These are phyloP conservation scores for Mythimna loreyi DNA, from an alignment of 2,888 invertebrate species.

Conservation along the genomic window DNA sequence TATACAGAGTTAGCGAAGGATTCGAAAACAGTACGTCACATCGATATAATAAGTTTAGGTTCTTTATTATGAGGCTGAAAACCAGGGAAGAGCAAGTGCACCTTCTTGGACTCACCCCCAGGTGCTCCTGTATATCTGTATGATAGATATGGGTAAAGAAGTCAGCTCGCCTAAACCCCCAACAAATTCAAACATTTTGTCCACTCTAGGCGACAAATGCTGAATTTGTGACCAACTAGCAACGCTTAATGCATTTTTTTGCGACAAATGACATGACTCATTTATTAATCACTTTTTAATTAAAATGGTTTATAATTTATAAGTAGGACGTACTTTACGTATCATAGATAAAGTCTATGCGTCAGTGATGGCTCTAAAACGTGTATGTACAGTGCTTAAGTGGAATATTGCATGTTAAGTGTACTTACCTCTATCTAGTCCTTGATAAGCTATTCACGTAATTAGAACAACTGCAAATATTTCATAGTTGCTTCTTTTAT, in stretches of 20 bases:
- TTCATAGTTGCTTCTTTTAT: slow-evolving; percentile 12
- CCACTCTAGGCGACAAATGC: not conserved
- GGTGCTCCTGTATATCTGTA: no score
- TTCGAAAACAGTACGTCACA: no score
- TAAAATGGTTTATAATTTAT: slow-evolving; percentile 4
- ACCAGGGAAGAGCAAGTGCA: no score
- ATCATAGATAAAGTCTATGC: slow-evolving; percentile 36
- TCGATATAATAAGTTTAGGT: no score
- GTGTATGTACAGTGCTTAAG: slow-evolving; percentile 32
- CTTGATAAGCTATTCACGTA: slow-evolving; percentile 32
- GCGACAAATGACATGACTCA: slow-evolving; percentile 2
- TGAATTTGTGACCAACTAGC: not conserved
- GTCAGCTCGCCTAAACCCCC: no score
- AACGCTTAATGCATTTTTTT: not conserved
- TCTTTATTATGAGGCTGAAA: no score
- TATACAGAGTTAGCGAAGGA: no score
- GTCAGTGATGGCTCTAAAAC: slow-evolving; percentile 22
- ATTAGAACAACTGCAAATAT: slow-evolving; percentile 36
- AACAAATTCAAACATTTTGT: not conserved
- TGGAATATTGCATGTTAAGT: slow-evolving; percentile 42
- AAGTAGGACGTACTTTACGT: slow-evolving; percentile 5
- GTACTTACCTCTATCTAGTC: slow-evolving; percentile 22
- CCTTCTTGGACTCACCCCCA: no score
- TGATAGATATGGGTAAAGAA: no score
- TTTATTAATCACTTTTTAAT: slow-evolving; percentile 20